Base-by-base conservation (phyloP, 1,140 invertebrate species). In the Leptopilina boulardi region DNA sequence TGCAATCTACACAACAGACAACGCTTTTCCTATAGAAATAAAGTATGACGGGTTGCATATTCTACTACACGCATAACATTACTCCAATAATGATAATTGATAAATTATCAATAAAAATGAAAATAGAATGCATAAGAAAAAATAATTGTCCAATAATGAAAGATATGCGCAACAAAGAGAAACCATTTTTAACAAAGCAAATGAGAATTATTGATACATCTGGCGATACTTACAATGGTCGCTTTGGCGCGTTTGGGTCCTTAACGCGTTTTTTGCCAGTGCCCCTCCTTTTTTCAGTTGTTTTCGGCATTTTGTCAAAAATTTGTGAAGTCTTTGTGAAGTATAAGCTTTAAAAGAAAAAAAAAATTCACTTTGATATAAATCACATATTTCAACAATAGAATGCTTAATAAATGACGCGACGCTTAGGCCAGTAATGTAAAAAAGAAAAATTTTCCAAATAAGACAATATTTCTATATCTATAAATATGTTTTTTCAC, bases 221-320 rank as follows among this genome's bases (percentile, higher is more conserved):
- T 30, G 59, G 59, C 30, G n/a, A 71, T 72, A 95, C 98, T 96
- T 95, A 99, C 95, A 99, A 93, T 85, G 98, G 97, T 92, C 99
- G 93, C 93, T 99, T 99, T 54, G 99, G 99, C 84, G 98, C 98
- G 93, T 99, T 99, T 15, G 98, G 99, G 91, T 99, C 99, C 92
- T 99, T 99, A 76, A 94, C 94, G 87, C 96, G 95, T 92, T 98
- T 98, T 88, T 96, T 94, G 88, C 97, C 99, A 90, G 97, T 96
- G 54, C 96, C 96, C 75, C 96, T 93, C 81, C 95, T 93, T 84
- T 95, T 94, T 70, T 83, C 79, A 85, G 96, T 95, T 78, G 96
- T 95, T 84, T 97, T 96, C 19, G 97, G 95, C 59, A 98, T 98
- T 73, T 96, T 95, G 92, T 99, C 15, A n/a, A 34, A n/a, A 66